Percentiles rank a stretch among this genome's conserved stretches.
Conservation (phyloP, 2,797 vertebrate genomes). For the Poecilia picta region DNA sequence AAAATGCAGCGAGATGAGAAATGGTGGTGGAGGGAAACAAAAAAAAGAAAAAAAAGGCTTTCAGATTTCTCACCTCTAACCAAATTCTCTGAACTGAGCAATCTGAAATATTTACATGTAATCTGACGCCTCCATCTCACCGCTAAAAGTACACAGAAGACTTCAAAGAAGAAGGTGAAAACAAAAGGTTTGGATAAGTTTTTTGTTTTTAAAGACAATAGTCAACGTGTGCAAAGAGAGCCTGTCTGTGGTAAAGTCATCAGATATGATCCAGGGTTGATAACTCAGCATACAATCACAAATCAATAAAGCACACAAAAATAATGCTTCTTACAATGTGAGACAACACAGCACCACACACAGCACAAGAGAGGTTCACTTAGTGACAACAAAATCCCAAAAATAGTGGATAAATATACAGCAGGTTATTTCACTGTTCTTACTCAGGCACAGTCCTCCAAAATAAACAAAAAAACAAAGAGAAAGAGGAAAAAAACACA, state of each 20-base stretch:
- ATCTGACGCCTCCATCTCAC: constrained; percentile 44
- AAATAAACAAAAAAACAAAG: constrained; percentile 36
- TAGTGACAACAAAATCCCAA: constrained; percentile 75
- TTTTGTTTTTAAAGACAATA: constrained; percentile 38
- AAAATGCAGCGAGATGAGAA: constrained; percentile 40
- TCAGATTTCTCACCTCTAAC: constrained; percentile 34
- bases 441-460: constrained; percentile 76
- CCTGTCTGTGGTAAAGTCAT: constrained; percentile 58
- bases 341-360: constrained; percentile 79
- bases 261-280: constrained; percentile 47
- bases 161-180: constrained; percentile 27
- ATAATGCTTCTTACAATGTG: constrained; percentile 71
- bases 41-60: background rate
- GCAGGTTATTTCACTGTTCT: constrained; percentile 67
- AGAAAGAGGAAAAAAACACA: constrained; percentile 31
- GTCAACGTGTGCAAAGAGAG: constrained; percentile 75
- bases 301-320: constrained; percentile 71
- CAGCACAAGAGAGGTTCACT: constrained; percentile 80
- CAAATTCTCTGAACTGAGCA: constrained; percentile 27
- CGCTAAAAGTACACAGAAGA: constrained; percentile 16
- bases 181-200: constrained; percentile 27
- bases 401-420: constrained; percentile 74
- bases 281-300: constrained; percentile 66
- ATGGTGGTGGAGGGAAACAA: constrained; percentile 42
- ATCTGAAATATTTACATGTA: constrained; percentile 6